phyloP scores from a whole-genome alignment of 2,797 vertebrate genomes.

The Chlorospingus flavigularis region DNA sequence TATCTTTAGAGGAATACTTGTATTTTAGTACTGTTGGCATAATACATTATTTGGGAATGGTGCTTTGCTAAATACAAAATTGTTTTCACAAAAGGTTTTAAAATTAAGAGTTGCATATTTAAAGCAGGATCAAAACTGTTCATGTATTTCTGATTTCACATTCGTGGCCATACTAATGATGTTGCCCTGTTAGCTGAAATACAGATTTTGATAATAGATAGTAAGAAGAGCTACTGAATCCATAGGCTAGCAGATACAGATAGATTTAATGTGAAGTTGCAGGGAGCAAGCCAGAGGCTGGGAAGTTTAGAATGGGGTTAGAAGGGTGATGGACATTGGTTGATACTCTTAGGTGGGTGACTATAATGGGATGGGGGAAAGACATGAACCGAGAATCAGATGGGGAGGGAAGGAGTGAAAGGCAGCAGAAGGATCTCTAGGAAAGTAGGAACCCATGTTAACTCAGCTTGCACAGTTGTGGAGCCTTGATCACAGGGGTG shows the following conservation, averaged over 20 bases:
- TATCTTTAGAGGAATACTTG: neutral
- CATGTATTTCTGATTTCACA: neutral
- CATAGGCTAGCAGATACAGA: neutral
- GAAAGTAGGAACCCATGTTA: neutral
- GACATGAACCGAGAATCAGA: fast-evolving
- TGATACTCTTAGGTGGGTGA: neutral
- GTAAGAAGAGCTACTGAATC: neutral
- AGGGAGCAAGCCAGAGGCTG: neutral
- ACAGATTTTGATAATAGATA: neutral
- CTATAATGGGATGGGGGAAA: too few species aligned
- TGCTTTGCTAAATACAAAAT: neutral
- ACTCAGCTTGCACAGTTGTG: neutral
- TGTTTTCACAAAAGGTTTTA: neutral
- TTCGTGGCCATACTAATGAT: neutral
- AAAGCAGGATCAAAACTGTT: neutral
- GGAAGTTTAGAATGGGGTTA: neutral
- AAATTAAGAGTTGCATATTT: neutral
- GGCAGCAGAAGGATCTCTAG: neutral
- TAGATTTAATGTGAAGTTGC: neutral
- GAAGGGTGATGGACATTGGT: neutral
- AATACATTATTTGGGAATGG: neutral
- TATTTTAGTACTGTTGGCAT: neutral
- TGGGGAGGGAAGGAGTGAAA: neutral
- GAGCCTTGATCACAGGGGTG: neutral
- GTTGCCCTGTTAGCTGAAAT: neutral